Conservation (phyloP, 2,888 invertebrate genomes). For the Lymantria monacha region DNA sequence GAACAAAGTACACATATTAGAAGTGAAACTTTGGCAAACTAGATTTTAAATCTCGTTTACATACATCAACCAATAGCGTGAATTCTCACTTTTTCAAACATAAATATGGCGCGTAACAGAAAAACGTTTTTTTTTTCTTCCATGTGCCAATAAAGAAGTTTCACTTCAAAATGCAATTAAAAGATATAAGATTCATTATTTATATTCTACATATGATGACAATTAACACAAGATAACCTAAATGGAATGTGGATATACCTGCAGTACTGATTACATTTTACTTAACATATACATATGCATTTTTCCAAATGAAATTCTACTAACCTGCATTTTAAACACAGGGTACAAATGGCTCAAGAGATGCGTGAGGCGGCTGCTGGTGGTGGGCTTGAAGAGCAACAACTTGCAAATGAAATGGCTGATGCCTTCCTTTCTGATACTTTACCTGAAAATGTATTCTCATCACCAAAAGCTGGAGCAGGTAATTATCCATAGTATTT, state of each 20-base stretch:
- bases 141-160: too few species aligned
- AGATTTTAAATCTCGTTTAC: too few species aligned
- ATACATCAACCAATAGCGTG: too few species aligned
- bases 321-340: constrained; percentile 34
- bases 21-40: too few species aligned
- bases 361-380: constrained; percentile 96
- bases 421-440: constrained; percentile 97
- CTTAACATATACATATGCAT: background rate
- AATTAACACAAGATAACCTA: constrained; percentile 56
- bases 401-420: constrained; percentile 98
- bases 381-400: constrained; percentile 94
- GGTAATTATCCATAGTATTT: constrained; percentile 43
- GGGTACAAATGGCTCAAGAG: constrained; percentile 98
- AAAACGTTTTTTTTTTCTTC: too few species aligned
- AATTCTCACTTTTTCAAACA: too few species aligned
- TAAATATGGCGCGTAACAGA: too few species aligned
- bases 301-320: background rate
- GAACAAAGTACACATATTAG: too few species aligned
- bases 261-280: constrained; percentile 63
- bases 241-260: constrained; percentile 69
- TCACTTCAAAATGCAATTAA: too few species aligned
- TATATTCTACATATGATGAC: constrained; percentile 55
- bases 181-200: too few species aligned
- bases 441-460: constrained; percentile 95
- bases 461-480: constrained; percentile 97